A percentile compares a stretch with the other conserved stretches of the same genome.
These are phyloP conservation scores for Rhea pennata DNA, from an alignment of 2,113 vertebrate species.

Conservation along the genomic window DNA sequence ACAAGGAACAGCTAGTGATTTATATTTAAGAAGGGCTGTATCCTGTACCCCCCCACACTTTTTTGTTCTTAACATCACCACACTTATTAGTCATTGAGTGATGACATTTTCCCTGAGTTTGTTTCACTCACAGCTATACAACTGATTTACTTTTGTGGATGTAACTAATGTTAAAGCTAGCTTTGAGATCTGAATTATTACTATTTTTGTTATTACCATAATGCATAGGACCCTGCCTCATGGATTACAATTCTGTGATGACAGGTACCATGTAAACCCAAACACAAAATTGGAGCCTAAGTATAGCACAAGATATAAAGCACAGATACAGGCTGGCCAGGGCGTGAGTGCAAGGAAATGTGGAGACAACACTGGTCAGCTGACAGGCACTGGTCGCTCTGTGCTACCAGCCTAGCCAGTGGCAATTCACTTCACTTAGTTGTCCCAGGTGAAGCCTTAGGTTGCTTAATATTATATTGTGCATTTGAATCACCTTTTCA, in stretches of 20 bases:
- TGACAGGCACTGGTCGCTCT: not conserved
- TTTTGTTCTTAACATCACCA: too few relatives aligned
- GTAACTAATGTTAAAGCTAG: not conserved
- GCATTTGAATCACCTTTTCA: not conserved
- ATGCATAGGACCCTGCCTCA: not conserved
- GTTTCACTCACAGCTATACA: not conserved
- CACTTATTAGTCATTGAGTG: not conserved
- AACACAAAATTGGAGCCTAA: rapidly evolving
- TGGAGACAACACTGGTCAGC: not conserved
- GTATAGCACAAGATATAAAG: rapidly evolving
- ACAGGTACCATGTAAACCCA: rapidly evolving
- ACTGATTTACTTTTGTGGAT: rapidly evolving
- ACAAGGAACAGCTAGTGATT: not conserved
- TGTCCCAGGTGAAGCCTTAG: not conserved
- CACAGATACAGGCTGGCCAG: too few relatives aligned
- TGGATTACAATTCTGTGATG: rapidly evolving
- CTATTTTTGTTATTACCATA: not conserved
- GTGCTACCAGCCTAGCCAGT: not conserved
- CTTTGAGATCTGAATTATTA: not conserved
- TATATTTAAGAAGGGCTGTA: not conserved
- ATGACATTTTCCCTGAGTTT: not conserved
- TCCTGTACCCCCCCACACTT: too few relatives aligned
- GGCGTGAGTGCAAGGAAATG: too few relatives aligned
- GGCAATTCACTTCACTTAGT: not conserved
- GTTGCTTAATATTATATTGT: not conserved